A percentile compares a stretch with the other conserved stretches of the same genome.
Evolutionary conservation across 2,113 vertebrate genomes (phyloP).

Genomic region (Gnathonemus echidnorhynchus): DNA sequence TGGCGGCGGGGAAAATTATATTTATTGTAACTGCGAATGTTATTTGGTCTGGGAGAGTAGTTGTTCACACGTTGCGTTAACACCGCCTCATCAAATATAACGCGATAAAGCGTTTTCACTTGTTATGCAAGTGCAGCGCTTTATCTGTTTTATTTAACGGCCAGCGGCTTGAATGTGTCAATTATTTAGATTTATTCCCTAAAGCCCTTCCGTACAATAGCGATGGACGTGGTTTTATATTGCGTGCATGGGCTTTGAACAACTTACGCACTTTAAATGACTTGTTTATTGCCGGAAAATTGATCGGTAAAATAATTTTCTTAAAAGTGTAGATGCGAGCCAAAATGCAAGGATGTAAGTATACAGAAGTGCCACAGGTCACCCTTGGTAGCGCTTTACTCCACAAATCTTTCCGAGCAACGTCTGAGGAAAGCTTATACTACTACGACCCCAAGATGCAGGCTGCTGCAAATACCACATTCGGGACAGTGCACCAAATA

Average conservation of each 20-base stretch:
- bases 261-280: background rate
- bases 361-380: conserved; percentile 4
- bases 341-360: background rate
- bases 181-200: background rate
- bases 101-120: background rate
- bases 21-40: background rate
- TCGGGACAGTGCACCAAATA: conserved; percentile 26
- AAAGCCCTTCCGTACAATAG: background rate
- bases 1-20: background rate
- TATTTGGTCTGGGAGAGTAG: background rate
- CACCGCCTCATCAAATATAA: background rate
- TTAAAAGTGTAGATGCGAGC: background rate
- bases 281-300: background rate
- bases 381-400: background rate
- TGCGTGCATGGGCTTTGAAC: background rate
- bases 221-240: background rate
- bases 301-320: background rate
- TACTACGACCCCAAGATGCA: conserved; percentile 48
- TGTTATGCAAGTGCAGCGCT: background rate
- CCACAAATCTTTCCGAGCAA: background rate
- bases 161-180: background rate
- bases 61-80: background rate
- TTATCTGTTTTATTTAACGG: background rate
- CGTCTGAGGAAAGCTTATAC: conserved; percentile 31
- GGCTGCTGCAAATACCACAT: conserved; percentile 41